These are phyloP conservation scores for Taenaris catops DNA, from an alignment of 2,888 invertebrate species.

Conservation along the genomic window DNA sequence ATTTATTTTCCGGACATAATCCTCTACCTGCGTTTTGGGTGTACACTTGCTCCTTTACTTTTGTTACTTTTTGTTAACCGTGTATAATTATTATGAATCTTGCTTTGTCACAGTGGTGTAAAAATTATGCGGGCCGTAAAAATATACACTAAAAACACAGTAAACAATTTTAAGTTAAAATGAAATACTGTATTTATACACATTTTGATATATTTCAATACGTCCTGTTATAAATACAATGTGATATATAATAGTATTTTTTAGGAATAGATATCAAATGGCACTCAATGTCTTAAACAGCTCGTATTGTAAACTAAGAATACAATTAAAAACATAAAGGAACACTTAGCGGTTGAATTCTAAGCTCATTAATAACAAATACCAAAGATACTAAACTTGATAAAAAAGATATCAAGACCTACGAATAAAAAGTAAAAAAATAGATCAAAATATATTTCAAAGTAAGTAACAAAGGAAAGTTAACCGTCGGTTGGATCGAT, in stretches of 20 bases:
- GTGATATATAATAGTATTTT: too few relatives aligned
- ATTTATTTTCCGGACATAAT: conserved; percentile 30
- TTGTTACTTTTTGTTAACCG: conserved; percentile 43
- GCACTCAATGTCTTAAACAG: too few relatives aligned
- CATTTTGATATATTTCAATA: too few relatives aligned
- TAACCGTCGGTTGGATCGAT: conserved; percentile 74
- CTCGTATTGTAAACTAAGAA: too few relatives aligned
- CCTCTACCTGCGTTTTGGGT: conserved; percentile 59
- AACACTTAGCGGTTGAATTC: too few relatives aligned
- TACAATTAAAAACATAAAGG: too few relatives aligned
- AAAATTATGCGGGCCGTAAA: conserved; percentile 19
- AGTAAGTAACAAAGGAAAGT: conserved; percentile 77
- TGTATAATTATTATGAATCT: conserved; percentile 45
- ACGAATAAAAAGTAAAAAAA: conserved; percentile 22
- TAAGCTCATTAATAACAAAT: neutral
- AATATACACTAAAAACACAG: too few relatives aligned
- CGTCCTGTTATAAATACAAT: too few relatives aligned
- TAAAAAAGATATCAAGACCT: conserved; percentile 3
- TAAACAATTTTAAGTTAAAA: too few relatives aligned
- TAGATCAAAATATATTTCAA: conserved; percentile 37
- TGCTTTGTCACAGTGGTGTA: conserved; percentile 28
- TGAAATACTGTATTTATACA: too few relatives aligned
- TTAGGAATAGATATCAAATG: too few relatives aligned
- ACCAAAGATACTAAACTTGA: conserved; percentile 2
- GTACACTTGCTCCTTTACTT: conserved; percentile 61